Evolutionary conservation across 2,113 vertebrate species (phyloP).

Genomic region (Hippolais icterina): DNA sequence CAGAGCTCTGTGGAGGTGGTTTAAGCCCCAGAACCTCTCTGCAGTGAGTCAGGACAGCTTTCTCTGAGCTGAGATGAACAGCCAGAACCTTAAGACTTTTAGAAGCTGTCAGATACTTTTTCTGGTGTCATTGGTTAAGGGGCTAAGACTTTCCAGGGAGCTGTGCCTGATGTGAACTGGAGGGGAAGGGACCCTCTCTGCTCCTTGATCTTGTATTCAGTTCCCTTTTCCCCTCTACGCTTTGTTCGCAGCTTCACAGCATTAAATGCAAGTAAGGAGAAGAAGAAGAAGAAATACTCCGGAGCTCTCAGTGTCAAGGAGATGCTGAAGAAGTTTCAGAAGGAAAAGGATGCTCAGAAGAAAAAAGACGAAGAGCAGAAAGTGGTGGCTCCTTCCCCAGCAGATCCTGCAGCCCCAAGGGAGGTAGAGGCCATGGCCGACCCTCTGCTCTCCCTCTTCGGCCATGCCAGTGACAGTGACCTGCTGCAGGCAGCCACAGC

Average conservation of each 20-base stretch:
- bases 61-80: not conserved
- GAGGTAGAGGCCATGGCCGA: slow-evolving; percentile 73
- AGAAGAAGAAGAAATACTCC: slow-evolving; percentile 83
- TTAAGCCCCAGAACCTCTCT: not conserved
- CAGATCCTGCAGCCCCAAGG: slow-evolving; percentile 31
- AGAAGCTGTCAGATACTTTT: not conserved
- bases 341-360: slow-evolving; percentile 85
- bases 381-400: not conserved
- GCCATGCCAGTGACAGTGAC: slow-evolving; percentile 80
- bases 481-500: slow-evolving; percentile 86
- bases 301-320: slow-evolving; percentile 83
- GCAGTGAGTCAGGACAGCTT: not conserved
- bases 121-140: not conserved
- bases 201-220: not conserved
- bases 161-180: not conserved
- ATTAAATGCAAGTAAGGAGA: slow-evolving; percentile 77
- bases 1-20: not conserved
- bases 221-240: not conserved
- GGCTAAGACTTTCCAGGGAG: not conserved
- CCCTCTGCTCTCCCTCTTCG: slow-evolving; percentile 82
- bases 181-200: not conserved
- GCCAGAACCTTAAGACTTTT: not conserved
- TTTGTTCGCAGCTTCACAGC: slow-evolving; percentile 69
- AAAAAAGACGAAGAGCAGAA: slow-evolving; percentile 69
- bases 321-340: slow-evolving; percentile 91